Evolutionary conservation across 2,113 vertebrate genomes (phyloP), one percentile per base, ranked within the genome.

Genomic region (Haliaeetus leucogaster): DNA sequence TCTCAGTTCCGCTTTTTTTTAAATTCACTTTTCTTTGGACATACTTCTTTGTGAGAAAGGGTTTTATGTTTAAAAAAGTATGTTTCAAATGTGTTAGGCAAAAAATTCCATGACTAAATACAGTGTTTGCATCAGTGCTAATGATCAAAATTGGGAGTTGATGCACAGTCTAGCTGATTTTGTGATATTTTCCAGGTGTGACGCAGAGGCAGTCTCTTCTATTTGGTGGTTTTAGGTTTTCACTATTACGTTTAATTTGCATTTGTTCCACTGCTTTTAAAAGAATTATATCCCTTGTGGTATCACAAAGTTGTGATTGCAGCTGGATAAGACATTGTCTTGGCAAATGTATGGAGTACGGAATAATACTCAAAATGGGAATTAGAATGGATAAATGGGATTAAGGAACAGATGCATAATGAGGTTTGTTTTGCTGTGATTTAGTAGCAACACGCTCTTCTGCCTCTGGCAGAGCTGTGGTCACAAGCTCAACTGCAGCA

Each of bases 401-500:
- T 82, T 38, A 73, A 68, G 47, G 78, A 65, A 20, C 0, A 1
- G 34, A 36, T 5, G 1, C 2, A 1, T n/a, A 58, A 2, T 34
- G 58, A 79, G 17, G 48, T 70, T 84, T 78, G 23, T 36, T 90
- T 92, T 78, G 45, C 56, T 72, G 55, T 72, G 38, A 66, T 87
- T 85, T 74, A 66, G 38, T 40, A 80, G 55, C 0, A 0, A 10
- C 1, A 4, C 13, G 13, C 21, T 56, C 30, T 68, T 8, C 65
- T 78, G 42, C n/a, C 68, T 78, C 36, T 56, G 65, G 52, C 82
- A 59, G 67, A 52, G 8, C 52, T 38, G 13, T 38, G 32, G 47
- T 47, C 45, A 30, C 61, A 62, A 55, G 22, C 68, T 70, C 36
- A 58, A 7, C n/a, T 58, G 47, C 2, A 0, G 22, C 1, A 0